phyloP scores from a whole-genome alignment of 2,797 vertebrate species.

The Rallus crepitans region DNA sequence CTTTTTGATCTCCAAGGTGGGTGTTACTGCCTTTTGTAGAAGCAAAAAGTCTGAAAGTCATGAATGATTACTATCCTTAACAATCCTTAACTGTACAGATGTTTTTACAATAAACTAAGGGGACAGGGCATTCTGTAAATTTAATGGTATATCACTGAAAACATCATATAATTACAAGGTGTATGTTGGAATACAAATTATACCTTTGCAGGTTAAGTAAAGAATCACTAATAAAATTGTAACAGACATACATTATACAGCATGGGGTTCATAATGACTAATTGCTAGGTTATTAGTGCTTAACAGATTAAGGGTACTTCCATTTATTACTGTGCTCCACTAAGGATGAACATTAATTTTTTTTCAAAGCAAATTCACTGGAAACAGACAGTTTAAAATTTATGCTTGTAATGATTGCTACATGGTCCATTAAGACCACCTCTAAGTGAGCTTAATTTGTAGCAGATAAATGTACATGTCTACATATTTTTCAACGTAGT shows the following conservation, averaged over 20 bases:
- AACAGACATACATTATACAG: constrained; percentile 67
- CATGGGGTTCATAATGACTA: constrained; percentile 78
- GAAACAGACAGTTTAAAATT: constrained; percentile 84
- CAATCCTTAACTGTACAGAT: constrained; percentile 1
- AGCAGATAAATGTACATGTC: constrained; percentile 87
- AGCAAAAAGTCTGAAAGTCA: neutral
- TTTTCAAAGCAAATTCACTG: constrained; percentile 81
- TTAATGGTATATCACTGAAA: constrained; percentile 13
- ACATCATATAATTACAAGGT: constrained; percentile 25
- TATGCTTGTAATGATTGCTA: constrained; percentile 86
- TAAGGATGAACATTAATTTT: constrained; percentile 81
- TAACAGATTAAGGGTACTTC: constrained; percentile 83
- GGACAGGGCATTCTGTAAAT: constrained; percentile 1
- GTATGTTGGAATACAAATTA: constrained; percentile 51
- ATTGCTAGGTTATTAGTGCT: constrained; percentile 81
- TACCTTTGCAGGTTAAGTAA: constrained; percentile 50
- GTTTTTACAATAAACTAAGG: constrained; percentile 20
- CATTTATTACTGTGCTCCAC: constrained; percentile 81
- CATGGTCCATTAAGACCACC: constrained; percentile 87
- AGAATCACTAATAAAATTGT: constrained; percentile 65
- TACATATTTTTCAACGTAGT: constrained; percentile 85
- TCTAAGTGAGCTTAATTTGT: constrained; percentile 89
- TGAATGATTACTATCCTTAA: neutral
- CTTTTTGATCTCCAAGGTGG: constrained; percentile 3
- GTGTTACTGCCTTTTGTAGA: neutral